Conservation (phyloP, 1,140 invertebrate genomes). For the Arion vulgaris region DNA sequence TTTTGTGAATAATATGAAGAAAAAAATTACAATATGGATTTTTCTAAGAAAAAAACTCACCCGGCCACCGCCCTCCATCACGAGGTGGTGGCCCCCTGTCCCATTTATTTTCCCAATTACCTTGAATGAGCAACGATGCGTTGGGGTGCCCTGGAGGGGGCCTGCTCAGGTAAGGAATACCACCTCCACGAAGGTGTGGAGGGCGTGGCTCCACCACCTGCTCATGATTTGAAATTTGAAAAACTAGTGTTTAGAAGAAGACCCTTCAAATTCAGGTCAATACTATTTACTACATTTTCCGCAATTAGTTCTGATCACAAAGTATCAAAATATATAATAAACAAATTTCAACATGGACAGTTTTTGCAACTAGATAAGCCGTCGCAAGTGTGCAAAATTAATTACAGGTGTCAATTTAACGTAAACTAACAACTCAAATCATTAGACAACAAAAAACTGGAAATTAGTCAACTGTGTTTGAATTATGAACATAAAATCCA, state of each 20-base stretch:
- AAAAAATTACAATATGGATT: constrained; percentile 5
- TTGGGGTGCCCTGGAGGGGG: constrained; percentile 68
- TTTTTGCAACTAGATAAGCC: not conserved
- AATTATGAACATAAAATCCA: not conserved
- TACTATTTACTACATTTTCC: not conserved
- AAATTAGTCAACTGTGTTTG: not conserved
- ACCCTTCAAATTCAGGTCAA: constrained; percentile 11
- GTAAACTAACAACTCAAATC: not conserved
- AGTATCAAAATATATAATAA: not conserved
- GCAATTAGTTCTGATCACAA: not conserved
- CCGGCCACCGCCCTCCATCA: constrained; percentile 36
- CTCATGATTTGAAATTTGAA: constrained; percentile 35
- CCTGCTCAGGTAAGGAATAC: constrained; percentile 57
- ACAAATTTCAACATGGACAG: not conserved
- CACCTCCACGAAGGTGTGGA: constrained; percentile 80
- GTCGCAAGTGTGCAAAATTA: not conserved
- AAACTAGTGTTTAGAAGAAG: constrained; percentile 32
- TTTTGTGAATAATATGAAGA: no score
- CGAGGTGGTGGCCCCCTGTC: constrained; percentile 27
- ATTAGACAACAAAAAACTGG: not conserved
- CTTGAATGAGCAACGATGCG: constrained; percentile 28
- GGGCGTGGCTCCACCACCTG: constrained; percentile 78
- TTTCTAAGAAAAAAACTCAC: constrained; percentile 35
- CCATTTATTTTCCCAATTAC: constrained; percentile 31
- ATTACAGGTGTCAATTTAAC: not conserved